Evolutionary conservation across 2,113 vertebrate genomes (phyloP).

Genomic region (Limnothrissa miodon): DNA sequence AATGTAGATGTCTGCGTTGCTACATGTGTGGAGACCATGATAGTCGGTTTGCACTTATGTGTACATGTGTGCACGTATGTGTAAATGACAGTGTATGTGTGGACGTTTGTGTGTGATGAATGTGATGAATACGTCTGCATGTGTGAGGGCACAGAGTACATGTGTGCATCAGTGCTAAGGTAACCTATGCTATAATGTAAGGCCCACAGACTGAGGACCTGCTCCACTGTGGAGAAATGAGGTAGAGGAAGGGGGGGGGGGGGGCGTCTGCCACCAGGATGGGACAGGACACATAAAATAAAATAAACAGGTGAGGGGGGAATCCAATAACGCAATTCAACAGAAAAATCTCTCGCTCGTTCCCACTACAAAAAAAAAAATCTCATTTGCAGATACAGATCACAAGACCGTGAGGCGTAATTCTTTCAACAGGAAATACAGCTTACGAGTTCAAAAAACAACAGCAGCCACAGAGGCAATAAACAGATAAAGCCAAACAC

Average conservation of each 20-base stretch:
- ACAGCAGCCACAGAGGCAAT: slow-evolving; percentile 60
- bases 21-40: not conserved
- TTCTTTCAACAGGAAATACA: slow-evolving; percentile 45
- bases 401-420: slow-evolving; percentile 52
- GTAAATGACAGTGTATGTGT: not conserved
- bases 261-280: slow-evolving; percentile 52
- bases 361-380: slow-evolving; percentile 46
- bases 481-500: slow-evolving; percentile 64
- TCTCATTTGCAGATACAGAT: slow-evolving; percentile 67
- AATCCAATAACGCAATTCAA: slow-evolving; percentile 67
- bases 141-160: not conserved
- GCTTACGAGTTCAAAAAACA: slow-evolving; percentile 60
- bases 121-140: not conserved
- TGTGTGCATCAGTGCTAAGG: not conserved
- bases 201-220: not conserved
- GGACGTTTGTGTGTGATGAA: not conserved
- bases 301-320: slow-evolving; percentile 49
- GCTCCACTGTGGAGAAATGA: not conserved
- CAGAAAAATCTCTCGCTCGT: slow-evolving; percentile 50
- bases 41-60: not conserved
- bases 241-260: slow-evolving; percentile 36
- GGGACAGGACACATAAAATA: slow-evolving; percentile 59
- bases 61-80: not conserved
- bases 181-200: not conserved
- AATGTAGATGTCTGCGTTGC: not conserved